Conservation (phyloP, 2,888 invertebrate genomes). For the Platypus cylindrus region DNA sequence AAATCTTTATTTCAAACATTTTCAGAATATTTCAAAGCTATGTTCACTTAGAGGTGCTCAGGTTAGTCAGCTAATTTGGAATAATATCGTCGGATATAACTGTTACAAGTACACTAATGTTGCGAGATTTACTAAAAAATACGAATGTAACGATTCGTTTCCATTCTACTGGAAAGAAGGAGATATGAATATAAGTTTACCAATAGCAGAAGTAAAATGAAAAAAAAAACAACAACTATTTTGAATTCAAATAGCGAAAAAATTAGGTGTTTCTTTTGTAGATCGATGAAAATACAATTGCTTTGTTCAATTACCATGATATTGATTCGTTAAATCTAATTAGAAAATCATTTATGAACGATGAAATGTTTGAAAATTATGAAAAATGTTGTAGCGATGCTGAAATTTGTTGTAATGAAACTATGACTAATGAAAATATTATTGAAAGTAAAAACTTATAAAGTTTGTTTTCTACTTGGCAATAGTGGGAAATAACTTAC, state of each 20-base stretch:
- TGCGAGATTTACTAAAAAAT: slow-evolving; percentile 15
- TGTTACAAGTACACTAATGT: slow-evolving; percentile 22
- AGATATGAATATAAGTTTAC: slow-evolving; percentile 5
- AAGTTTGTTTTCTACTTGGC: too few relatives aligned
- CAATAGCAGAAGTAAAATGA: slow-evolving; percentile 15
- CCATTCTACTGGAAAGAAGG: slow-evolving; percentile 4
- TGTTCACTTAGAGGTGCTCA: slow-evolving; percentile 7
- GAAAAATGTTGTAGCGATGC: slow-evolving; percentile 25
- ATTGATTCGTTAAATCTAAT: slow-evolving; percentile 18
- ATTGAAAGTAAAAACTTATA: too few relatives aligned
- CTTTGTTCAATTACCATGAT: slow-evolving; percentile 17
- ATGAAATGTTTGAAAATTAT: slow-evolving; percentile 24
- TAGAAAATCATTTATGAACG: slow-evolving; percentile 22
- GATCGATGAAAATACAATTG: slow-evolving; percentile 14
- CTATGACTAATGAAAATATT: slow-evolving; percentile 24
- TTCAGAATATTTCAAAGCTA: slow-evolving; percentile 7
- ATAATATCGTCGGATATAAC: slow-evolving; percentile 18
- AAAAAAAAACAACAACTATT: background rate
- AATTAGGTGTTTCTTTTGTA: slow-evolving; percentile 10
- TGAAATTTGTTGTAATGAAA: slow-evolving; percentile 25
- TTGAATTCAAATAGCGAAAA: background rate
- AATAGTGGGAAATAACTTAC: too few relatives aligned
- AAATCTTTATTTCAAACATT: slow-evolving; percentile 1
- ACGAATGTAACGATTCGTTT: slow-evolving; percentile 7
- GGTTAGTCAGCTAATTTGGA: slow-evolving; percentile 14